Conservation (phyloP, 1,140 invertebrate genomes). For the Tenebrio molitor region DNA sequence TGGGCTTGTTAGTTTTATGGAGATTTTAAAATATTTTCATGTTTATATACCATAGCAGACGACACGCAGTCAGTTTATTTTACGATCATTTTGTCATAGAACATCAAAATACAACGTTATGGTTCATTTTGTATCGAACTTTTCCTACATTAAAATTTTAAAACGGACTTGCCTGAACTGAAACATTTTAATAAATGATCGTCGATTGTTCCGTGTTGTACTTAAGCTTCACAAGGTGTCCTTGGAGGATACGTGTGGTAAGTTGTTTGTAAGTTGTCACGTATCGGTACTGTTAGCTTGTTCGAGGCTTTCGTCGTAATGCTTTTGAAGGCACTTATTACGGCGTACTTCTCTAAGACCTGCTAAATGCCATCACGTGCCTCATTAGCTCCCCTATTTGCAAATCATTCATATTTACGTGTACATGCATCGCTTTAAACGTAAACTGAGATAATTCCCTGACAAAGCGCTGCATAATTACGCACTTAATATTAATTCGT, state of each 20-base stretch:
- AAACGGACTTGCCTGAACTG: no score
- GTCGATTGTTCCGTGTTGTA: no score
- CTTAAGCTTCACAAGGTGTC: neutral
- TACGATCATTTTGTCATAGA: no score
- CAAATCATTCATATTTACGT: slow-evolving; percentile 47
- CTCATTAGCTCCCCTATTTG: slow-evolving; percentile 46
- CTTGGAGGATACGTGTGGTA: slow-evolving; percentile 4
- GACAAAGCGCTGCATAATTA: slow-evolving; percentile 42
- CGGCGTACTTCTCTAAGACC: slow-evolving; percentile 41
- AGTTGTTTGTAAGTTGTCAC: slow-evolving; percentile 28
- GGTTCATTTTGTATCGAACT: no score
- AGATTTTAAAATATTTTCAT: no score
- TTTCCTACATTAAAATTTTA: no score
- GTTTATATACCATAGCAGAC: no score
- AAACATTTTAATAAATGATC: no score
- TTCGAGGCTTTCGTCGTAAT: slow-evolving; percentile 35
- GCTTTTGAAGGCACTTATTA: slow-evolving; percentile 43
- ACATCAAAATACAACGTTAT: no score
- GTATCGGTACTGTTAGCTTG: slow-evolving; percentile 36
- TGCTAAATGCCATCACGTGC: slow-evolving; percentile 45
- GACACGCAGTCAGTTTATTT: no score
- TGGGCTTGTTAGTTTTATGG: no score
- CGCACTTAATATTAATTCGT: slow-evolving; percentile 41
- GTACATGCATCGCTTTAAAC: slow-evolving; percentile 38
- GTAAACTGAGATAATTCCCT: slow-evolving; percentile 42